A percentile compares a stretch with the other conserved stretches of the same genome.
Evolutionary conservation across 2,113 vertebrate genomes (phyloP).

Genomic region (Cariama cristata): DNA sequence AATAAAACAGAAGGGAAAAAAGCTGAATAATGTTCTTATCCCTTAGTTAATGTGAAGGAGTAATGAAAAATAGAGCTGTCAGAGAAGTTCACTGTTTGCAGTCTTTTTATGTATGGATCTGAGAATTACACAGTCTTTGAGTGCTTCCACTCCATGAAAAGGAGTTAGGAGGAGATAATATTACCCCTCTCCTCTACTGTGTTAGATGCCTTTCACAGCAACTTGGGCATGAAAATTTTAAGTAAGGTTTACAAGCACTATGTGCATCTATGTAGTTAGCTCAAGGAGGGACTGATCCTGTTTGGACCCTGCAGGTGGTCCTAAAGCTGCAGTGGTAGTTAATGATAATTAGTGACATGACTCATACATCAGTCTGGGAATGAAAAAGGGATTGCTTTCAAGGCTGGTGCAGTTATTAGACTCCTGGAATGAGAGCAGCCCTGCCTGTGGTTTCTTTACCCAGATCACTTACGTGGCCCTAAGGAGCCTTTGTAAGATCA

Average conservation of each 20-base stretch:
- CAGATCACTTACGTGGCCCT: not conserved
- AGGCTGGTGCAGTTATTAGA: not conserved
- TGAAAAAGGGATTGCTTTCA: not conserved
- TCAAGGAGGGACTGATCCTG: not conserved
- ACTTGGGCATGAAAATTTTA: not conserved
- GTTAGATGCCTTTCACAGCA: not conserved
- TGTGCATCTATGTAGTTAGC: fast-evolving
- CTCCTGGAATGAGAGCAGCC: not conserved
- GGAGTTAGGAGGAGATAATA: not conserved
- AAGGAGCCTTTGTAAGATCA: not conserved
- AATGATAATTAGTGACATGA: not conserved
- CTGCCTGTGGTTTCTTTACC: not conserved
- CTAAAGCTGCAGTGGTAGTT: not conserved
- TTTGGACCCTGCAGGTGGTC: not conserved
- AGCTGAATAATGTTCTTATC: not conserved
- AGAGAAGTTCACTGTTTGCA: not conserved
- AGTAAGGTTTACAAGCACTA: fast-evolving
- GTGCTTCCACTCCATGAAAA: not conserved
- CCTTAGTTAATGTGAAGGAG: not conserved
- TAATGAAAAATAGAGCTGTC: not conserved
- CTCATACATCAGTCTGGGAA: not conserved
- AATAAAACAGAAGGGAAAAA: not conserved
- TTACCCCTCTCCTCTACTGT: not conserved
- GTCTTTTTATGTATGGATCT: not conserved
- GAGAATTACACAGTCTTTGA: not conserved